Percentiles rank a stretch among this genome's conserved stretches.
These are phyloP conservation scores for Sorex maritimensis DNA, from an alignment of 2,797 vertebrate species.

Conservation along the genomic window DNA sequence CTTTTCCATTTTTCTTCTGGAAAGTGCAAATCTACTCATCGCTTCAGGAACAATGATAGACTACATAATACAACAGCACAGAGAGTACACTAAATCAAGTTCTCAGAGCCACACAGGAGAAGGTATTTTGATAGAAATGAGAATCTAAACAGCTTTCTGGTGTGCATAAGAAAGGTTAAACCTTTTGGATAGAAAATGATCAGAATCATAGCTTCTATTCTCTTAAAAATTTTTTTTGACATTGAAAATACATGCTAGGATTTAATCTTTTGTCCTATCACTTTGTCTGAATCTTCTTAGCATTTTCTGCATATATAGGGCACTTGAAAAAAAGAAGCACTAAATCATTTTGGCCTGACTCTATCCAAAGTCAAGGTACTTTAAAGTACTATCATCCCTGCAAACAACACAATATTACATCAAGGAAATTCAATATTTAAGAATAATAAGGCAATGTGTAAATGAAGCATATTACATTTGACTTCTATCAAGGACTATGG, in stretches of 20 bases:
- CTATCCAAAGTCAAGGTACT: constrained; percentile 52
- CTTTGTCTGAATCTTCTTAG: constrained; percentile 53
- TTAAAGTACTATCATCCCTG: constrained; percentile 42
- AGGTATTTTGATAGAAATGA: constrained; percentile 71
- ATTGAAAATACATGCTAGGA: constrained; percentile 52
- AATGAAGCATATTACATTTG: constrained; percentile 70
- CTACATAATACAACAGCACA: constrained; percentile 6
- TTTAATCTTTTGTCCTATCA: constrained; percentile 50
- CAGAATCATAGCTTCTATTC: constrained; percentile 61
- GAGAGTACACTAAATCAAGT: constrained; percentile 53
- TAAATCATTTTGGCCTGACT: constrained; percentile 27
- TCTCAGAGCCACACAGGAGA: constrained; percentile 82
- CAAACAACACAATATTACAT: constrained; percentile 59
- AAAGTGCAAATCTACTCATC: constrained; percentile 25
- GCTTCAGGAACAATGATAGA: constrained; percentile 65
- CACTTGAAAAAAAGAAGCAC: constrained; percentile 1
- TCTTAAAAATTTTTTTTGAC: constrained; percentile 56
- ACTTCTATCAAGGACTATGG: constrained; percentile 55
- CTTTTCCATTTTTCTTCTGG: constrained; percentile 69
- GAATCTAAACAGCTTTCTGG: constrained; percentile 68
- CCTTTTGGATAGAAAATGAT: constrained; percentile 76
- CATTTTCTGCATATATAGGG: constrained; percentile 38
- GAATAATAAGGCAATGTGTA: constrained; percentile 66
- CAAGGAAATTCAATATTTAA: constrained; percentile 66
- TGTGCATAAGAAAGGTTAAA: constrained; percentile 74